Conservation (phyloP, 53 echinoderm and acorn worm species). For the Actinopyga echinites region DNA sequence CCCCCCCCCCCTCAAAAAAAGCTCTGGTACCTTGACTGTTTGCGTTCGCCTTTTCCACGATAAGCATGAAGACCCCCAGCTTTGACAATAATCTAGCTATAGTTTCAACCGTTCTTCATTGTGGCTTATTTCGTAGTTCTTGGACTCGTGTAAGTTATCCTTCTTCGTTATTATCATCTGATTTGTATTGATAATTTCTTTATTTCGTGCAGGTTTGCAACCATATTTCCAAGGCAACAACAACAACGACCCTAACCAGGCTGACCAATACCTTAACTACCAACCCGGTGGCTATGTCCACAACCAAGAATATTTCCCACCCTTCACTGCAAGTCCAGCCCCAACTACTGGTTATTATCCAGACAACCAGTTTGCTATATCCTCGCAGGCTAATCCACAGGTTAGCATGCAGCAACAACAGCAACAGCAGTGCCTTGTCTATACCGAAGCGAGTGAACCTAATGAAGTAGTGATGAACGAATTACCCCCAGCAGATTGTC, state of each 20-base stretch:
- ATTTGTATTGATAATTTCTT: background rate
- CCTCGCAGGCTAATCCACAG: conserved; percentile 4
- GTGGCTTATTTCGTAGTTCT: too few relatives aligned
- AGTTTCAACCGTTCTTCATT: too few relatives aligned
- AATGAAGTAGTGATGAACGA: conserved; percentile 25
- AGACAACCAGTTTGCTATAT: background rate
- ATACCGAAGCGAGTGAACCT: background rate
- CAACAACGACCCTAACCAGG: conserved; percentile 77
- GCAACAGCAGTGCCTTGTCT: background rate
- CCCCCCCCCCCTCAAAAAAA: too few relatives aligned
- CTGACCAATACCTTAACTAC: conserved; percentile 66
- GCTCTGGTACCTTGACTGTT: too few relatives aligned
- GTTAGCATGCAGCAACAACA: background rate
- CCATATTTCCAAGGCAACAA: conserved; percentile 64
- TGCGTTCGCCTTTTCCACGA: too few relatives aligned
- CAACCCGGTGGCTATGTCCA: conserved; percentile 57
- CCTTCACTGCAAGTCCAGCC: conserved; percentile 49
- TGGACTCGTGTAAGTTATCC: too few relatives aligned
- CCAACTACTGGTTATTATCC: conserved; percentile 15
- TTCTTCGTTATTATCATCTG: background rate
- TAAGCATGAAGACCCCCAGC: too few relatives aligned
- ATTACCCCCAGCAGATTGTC: conserved; percentile 1
- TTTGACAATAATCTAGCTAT: too few relatives aligned
- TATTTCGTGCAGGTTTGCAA: background rate
- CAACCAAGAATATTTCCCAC: conserved; percentile 32